These are phyloP conservation scores for Diadema setosum DNA, from an alignment of 35 echinoderm and acorn worm species.

Conservation along the genomic window DNA sequence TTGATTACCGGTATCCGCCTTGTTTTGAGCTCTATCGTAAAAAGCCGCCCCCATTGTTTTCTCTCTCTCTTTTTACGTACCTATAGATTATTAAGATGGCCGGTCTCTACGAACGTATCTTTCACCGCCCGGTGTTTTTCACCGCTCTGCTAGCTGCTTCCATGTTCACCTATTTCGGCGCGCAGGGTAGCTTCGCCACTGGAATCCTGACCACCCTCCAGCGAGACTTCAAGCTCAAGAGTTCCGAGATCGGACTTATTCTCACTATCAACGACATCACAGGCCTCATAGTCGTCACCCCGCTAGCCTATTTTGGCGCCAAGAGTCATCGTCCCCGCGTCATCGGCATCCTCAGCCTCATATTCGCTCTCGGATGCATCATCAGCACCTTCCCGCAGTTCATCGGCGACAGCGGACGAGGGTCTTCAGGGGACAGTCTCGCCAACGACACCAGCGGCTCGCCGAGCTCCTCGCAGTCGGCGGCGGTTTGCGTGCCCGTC, in stretches of 20 bases:
- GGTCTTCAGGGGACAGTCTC: not conserved
- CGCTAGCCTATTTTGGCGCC: slow-evolving; percentile 60
- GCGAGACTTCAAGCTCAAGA: slow-evolving; percentile 69
- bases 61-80: no score
- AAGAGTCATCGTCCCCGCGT: slow-evolving; percentile 61
- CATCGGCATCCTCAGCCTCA: slow-evolving; percentile 37
- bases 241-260: slow-evolving; percentile 50
- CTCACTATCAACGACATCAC: slow-evolving; percentile 47
- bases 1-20: no score
- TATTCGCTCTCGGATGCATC: slow-evolving; percentile 29
- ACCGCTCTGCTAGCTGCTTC: not conserved
- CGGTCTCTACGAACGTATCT: not conserved
- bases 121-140: slow-evolving; percentile 16
- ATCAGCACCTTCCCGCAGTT: slow-evolving; percentile 57
- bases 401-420: slow-evolving; percentile 36
- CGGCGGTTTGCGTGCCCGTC: not conserved
- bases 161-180: slow-evolving; percentile 10
- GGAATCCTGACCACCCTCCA: slow-evolving; percentile 64
- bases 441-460: no score
- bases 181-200: not conserved
- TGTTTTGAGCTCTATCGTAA: no score
- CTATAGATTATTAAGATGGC: not conserved
- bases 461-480: not conserved
- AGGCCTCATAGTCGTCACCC: slow-evolving; percentile 29
- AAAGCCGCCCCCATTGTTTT: no score